Evolutionary conservation across 2,888 invertebrate genomes (phyloP), one percentile per base, ranked within the genome.

Genomic region (Hesperia comma): DNA sequence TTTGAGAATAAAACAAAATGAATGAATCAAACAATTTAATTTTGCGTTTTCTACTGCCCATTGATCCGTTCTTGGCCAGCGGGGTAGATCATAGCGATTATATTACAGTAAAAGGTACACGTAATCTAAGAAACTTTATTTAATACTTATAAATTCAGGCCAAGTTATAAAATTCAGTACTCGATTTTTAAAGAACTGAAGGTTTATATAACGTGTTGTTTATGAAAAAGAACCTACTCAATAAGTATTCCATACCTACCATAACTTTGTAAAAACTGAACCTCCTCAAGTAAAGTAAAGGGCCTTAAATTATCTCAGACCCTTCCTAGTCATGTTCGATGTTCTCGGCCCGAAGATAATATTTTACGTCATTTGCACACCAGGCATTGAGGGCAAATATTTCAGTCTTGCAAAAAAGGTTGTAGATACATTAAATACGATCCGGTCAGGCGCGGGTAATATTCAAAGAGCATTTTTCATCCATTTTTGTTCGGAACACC

Each of bases 381-480:
- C 51, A 51, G 51, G 32, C 63, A 64, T 57, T 51, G 37, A 57
- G 26, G 40, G 57, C 63, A 66, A 66, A 66, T 66, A 66, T 66
- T 66, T 66, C 64, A 66, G 51, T 26, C 64, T 60, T 58, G 41
- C 58, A 58, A 58, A 60, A 63, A 66, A 66, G 63, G 57, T 64
- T 64, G 40, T 64, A 51, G 60, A 60, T 61, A 67, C 61, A 60
- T 61, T 67, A 67, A 54, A 67, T 54, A 49, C 43, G 56, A 56
- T 67, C 63, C 79, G 86, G 84, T 84, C 83, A 87, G 79, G 79
- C 76, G 60, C 79, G 77, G 77, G 76, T 84, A 84, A 86, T 85
- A 84, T 85, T 80, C 81, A 77, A 75, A 77, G 70, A 77, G 79
- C 85, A 87, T 87, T 90, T 90, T 87, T 90, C 88, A 87, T 87